Evolutionary conservation across 2,797 vertebrate species (phyloP).

Genomic region (Apogon hyalosoma): DNA sequence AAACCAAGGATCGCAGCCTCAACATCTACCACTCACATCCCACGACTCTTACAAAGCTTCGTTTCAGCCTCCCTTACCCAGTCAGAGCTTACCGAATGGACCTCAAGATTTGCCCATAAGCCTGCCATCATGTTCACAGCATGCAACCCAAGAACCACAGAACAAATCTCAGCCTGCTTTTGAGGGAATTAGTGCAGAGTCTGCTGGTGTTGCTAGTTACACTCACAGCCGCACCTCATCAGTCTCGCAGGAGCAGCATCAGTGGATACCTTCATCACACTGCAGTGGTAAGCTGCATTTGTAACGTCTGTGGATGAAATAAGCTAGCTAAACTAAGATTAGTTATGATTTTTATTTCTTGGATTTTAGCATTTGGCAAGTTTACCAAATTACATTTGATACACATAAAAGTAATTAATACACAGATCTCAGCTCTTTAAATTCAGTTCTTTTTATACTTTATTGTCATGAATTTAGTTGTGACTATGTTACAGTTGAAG

Average conservation of each 20-base stretch:
- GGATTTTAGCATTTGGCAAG: no score
- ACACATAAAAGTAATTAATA: no score
- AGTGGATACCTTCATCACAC: slow-evolving; percentile 47
- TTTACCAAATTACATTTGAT: no score
- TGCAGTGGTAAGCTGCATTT: slow-evolving; percentile 50
- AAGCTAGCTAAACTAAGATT: not conserved
- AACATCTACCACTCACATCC: slow-evolving; percentile 6
- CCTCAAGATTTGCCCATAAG: slow-evolving; percentile 36
- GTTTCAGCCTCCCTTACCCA: slow-evolving; percentile 30
- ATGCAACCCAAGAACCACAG: slow-evolving; percentile 4
- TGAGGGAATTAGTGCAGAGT: slow-evolving; percentile 21
- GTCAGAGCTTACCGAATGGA: slow-evolving; percentile 27
- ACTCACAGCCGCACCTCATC: slow-evolving; percentile 20
- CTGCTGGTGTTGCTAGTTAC: slow-evolving; percentile 8
- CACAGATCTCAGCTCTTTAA: no score
- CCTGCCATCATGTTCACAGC: slow-evolving; percentile 25
- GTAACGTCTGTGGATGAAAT: not conserved
- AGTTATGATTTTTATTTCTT: not conserved
- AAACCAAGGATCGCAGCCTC: slow-evolving; percentile 29
- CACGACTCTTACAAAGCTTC: slow-evolving; percentile 26
- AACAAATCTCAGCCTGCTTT: slow-evolving; percentile 32
- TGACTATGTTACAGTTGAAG: no score
- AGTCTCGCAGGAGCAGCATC: slow-evolving; percentile 45
- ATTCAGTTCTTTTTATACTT: no score
- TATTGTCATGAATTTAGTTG: no score